Conservation (phyloP, 1,140 invertebrate species). For the Agraylea sexmaculata region DNA sequence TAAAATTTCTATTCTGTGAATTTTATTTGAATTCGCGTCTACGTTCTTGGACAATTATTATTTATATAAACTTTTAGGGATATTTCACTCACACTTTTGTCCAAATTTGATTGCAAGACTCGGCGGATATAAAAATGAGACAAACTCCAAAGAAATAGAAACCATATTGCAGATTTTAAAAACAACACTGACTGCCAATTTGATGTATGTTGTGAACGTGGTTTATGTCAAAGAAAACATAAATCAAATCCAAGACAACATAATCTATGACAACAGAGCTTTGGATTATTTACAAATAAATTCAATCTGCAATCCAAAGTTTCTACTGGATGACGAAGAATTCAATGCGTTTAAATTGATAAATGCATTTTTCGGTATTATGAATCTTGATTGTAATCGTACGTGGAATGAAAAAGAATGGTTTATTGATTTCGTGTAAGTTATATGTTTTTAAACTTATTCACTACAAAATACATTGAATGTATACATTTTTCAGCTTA, state of each 20-base stretch:
- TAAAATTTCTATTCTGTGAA: conserved; percentile 2
- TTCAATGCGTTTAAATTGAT: conserved; percentile 16
- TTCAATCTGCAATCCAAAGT: conserved; percentile 17
- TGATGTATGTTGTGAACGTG: conserved; percentile 16
- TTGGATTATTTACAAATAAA: conserved; percentile 13
- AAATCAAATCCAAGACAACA: conserved; percentile 7
- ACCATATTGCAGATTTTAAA: conserved; percentile 12
- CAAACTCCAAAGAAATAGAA: neutral
- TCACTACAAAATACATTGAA: conserved; percentile 1
- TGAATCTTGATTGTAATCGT: conserved; percentile 9
- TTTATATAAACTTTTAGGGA: conserved; percentile 13
- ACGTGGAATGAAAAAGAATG: conserved; percentile 20
- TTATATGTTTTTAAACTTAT: conserved; percentile 1
- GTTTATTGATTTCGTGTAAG: conserved; percentile 20
- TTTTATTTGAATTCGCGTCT: conserved; percentile 8
- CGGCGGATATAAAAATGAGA: conserved; percentile 1
- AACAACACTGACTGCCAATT: conserved; percentile 9
- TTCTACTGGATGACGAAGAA: conserved; percentile 12
- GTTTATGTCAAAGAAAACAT: conserved; percentile 9
- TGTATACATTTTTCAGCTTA: no score
- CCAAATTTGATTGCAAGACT: conserved; percentile 16
- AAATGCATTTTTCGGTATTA: conserved; percentile 17
- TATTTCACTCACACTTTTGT: conserved; percentile 16
- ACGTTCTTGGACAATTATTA: conserved; percentile 9
- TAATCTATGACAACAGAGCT: conserved; percentile 8